Evolutionary conservation across 2,113 vertebrate genomes (phyloP).

Genomic region (Columba livia): DNA sequence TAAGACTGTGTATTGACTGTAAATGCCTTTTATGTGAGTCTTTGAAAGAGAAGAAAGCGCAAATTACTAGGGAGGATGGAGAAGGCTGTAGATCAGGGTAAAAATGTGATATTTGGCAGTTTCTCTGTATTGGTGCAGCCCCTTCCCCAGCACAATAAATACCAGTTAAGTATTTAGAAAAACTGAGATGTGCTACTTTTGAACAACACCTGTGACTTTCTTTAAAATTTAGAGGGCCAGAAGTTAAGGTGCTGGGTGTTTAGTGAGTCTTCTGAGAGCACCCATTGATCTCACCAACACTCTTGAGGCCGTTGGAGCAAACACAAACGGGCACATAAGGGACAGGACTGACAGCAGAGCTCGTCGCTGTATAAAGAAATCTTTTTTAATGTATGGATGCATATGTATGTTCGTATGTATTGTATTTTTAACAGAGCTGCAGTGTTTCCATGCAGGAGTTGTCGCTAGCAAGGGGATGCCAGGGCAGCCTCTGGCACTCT

Average conservation of each 20-base stretch:
- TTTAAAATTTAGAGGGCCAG: background rate
- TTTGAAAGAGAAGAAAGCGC: slow-evolving; percentile 7
- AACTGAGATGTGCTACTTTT: background rate
- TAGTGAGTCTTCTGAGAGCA: background rate
- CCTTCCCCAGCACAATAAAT: background rate
- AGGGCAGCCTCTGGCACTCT: background rate
- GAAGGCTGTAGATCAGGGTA: background rate
- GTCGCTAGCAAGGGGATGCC: background rate
- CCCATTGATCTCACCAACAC: background rate
- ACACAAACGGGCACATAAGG: background rate
- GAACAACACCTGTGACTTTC: background rate
- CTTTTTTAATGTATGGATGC: background rate
- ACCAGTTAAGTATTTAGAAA: background rate
- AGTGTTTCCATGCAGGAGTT: background rate
- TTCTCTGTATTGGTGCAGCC: background rate
- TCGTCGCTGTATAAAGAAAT: background rate
- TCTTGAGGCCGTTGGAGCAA: background rate
- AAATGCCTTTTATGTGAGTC: background rate
- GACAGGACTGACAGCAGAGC: background rate
- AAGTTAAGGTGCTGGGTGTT: background rate
- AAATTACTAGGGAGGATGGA: background rate
- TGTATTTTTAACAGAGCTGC: slow-evolving; percentile 28
- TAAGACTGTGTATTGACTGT: background rate
- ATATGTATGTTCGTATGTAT: background rate
- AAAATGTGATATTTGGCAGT: background rate